phyloP scores from a whole-genome alignment of 2,888 invertebrate species.

The Mesorhabditis spiculigera region DNA sequence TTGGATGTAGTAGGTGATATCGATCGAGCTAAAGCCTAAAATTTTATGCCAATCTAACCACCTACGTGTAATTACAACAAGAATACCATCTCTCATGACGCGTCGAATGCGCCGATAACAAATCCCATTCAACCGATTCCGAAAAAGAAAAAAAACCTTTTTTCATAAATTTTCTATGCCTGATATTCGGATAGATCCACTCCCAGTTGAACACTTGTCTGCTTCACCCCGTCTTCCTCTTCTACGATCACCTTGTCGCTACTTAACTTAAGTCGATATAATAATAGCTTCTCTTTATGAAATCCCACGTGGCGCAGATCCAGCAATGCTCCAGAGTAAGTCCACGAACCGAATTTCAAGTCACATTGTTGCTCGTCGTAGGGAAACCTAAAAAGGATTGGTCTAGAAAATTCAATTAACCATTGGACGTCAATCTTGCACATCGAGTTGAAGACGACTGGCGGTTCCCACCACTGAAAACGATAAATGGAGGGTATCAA shows the following conservation, averaged over 20 bases:
- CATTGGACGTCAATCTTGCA: constrained; percentile 56
- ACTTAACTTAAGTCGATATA: constrained; percentile 23
- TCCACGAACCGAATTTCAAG: constrained; percentile 57
- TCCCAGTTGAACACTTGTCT: constrained; percentile 39
- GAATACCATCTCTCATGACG: constrained; percentile 71
- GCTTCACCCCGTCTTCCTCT: constrained; percentile 24
- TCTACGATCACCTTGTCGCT: constrained; percentile 28
- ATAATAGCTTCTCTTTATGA: not conserved
- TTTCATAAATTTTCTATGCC: constrained; percentile 14
- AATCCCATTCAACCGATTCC: constrained; percentile 57
- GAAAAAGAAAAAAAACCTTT: constrained; percentile 11
- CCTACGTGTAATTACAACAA: constrained; percentile 56
- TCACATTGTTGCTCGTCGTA: constrained; percentile 56
- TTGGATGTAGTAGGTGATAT: constrained; percentile 54
- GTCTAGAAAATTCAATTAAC: constrained; percentile 14
- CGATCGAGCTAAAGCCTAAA: constrained; percentile 43
- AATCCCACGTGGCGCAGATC: constrained; percentile 51
- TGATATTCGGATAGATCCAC: constrained; percentile 49
- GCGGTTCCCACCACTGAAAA: constrained; percentile 41
- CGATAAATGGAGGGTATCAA: too few relatives aligned
- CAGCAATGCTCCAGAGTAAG: constrained; percentile 53
- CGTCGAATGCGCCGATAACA: constrained; percentile 47
- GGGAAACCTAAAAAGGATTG: constrained; percentile 40
- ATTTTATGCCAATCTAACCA: not conserved
- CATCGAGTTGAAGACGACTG: constrained; percentile 54